phyloP scores from a whole-genome alignment of 2,113 vertebrate genomes.

The Polypterus bichir region DNA sequence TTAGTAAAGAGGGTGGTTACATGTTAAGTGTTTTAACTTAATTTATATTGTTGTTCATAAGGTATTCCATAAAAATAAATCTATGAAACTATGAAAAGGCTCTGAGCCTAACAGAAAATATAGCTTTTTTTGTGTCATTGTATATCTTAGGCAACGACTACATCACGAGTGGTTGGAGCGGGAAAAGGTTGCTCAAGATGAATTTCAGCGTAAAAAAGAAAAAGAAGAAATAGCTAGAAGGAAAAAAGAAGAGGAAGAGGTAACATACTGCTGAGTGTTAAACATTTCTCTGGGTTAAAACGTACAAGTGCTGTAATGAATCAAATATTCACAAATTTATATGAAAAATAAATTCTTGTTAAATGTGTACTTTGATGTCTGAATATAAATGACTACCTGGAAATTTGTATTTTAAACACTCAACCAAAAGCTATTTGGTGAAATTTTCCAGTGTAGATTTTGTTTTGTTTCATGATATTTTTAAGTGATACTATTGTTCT shows the following conservation, averaged over 20 bases:
- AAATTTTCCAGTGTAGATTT: too few species aligned
- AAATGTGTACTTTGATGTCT: too few species aligned
- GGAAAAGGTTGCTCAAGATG: conserved; percentile 78
- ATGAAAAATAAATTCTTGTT: too few species aligned
- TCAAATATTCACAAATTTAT: too few species aligned
- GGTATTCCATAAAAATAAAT: neutral
- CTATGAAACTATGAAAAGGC: conserved; percentile 2
- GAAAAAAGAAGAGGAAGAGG: conserved; percentile 83
- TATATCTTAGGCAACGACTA: conserved; percentile 51
- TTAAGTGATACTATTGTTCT: too few species aligned
- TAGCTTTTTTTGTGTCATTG: conserved; percentile 21
- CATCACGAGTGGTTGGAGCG: conserved; percentile 80
- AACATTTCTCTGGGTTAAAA: too few species aligned
- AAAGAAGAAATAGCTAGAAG: conserved; percentile 68
- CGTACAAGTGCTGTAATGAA: too few species aligned
- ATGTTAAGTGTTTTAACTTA: neutral
- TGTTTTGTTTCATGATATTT: too few species aligned
- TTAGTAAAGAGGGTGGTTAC: neutral
- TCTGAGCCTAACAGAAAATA: too few species aligned
- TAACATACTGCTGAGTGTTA: conserved; percentile 20
- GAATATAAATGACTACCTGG: too few species aligned
- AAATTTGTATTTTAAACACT: too few species aligned
- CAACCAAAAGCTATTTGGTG: too few species aligned
- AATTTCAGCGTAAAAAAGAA: conserved; percentile 65
- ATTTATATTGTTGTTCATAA: neutral